A percentile compares a stretch with the other conserved stretches of the same genome.
phyloP scores from a whole-genome alignment of 1,140 invertebrate genomes.

The Drosophila nikananu region DNA sequence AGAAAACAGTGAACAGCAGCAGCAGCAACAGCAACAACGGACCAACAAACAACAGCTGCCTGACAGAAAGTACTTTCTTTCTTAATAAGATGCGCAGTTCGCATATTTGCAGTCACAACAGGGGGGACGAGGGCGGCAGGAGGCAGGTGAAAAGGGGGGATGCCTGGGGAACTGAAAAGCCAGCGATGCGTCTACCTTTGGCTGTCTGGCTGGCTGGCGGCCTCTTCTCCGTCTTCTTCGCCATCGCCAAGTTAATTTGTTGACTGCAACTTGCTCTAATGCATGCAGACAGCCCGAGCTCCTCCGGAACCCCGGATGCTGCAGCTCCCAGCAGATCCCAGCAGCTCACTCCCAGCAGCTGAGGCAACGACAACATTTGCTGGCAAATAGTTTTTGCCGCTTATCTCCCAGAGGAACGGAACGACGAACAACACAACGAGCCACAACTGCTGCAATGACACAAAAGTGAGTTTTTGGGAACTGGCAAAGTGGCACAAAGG shows the following conservation, averaged over 20 bases:
- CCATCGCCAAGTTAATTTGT: conserved; percentile 74
- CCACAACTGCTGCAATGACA: conserved; percentile 65
- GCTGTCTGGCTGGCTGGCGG: conserved; percentile 35
- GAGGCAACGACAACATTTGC: conserved; percentile 71
- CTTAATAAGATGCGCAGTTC: conserved; percentile 82
- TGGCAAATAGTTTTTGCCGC: conserved; percentile 60
- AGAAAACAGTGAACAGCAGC: conserved; percentile 43
- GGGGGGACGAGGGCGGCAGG: background rate
- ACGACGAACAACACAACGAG: conserved; percentile 13
- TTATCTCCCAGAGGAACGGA: conserved; percentile 57
- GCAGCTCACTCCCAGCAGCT: conserved; percentile 16
- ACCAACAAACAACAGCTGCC: conserved; percentile 55
- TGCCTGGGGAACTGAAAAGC: conserved; percentile 23
- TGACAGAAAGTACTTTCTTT: conserved; percentile 83
- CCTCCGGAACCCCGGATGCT: conserved; percentile 7
- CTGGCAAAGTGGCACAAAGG: conserved; percentile 82
- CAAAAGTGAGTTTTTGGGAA: conserved; percentile 82
- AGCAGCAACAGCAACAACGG: conserved; percentile 22
- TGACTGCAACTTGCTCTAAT: conserved; percentile 81
- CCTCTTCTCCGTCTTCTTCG: conserved; percentile 12
- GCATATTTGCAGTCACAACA: conserved; percentile 55
- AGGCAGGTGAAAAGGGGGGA: background rate
- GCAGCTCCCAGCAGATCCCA: conserved; percentile 12
- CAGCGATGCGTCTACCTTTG: conserved; percentile 42
- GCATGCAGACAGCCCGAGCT: conserved; percentile 61